Evolutionary conservation across 2,888 invertebrate species (phyloP).

Genomic region (Campoplex capitator): DNA sequence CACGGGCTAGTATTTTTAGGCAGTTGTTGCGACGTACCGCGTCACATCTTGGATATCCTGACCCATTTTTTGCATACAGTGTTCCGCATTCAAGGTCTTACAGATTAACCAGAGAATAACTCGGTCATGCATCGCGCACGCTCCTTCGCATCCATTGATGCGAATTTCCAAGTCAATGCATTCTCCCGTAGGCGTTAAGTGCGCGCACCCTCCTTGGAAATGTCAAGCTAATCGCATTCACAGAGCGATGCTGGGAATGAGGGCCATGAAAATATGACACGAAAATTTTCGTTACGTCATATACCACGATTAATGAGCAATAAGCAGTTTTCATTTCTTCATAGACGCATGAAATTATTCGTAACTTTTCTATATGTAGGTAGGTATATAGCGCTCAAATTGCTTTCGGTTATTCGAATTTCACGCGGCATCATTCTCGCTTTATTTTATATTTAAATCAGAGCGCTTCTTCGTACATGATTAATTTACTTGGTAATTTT

Average conservation of each 20-base stretch:
- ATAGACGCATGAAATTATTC: not conserved
- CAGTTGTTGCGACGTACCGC: too few relatives aligned
- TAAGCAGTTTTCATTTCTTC: not conserved
- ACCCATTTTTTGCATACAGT: not conserved
- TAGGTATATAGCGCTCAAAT: not conserved
- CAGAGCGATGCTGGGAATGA: too few relatives aligned
- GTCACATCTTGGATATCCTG: not conserved
- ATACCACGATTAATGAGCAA: not conserved
- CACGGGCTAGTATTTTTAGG: too few relatives aligned
- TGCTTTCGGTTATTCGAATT: not conserved
- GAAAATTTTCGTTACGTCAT: conserved; percentile 1
- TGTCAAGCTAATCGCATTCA: not conserved
- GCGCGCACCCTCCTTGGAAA: not conserved
- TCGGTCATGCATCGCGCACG: not conserved
- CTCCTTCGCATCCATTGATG: not conserved
- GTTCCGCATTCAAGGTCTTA: too few relatives aligned
- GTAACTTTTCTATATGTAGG: not conserved
- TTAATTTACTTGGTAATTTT: too few relatives aligned
- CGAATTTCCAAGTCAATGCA: not conserved
- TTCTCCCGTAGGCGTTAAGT: not conserved
- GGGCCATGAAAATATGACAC: not conserved
- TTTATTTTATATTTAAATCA: too few relatives aligned
- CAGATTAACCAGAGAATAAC: too few relatives aligned
- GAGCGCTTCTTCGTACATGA: too few relatives aligned
- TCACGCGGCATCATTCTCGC: too few relatives aligned